phyloP scores from a whole-genome alignment of 2,797 vertebrate species.

The Diplodus puntazzo region DNA sequence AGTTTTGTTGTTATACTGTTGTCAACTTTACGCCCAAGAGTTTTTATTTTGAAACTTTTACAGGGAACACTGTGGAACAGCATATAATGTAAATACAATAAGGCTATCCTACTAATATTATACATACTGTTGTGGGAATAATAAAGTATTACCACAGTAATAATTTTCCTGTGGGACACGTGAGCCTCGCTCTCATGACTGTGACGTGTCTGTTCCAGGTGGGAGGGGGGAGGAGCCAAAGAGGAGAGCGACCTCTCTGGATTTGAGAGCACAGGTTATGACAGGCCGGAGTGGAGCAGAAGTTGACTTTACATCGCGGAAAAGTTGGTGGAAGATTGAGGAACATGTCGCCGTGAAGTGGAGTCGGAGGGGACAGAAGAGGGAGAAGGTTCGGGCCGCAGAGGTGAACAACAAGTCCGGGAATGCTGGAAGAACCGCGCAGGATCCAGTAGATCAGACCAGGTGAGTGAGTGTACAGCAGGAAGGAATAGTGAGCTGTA shows the following conservation, averaged over 20 bases:
- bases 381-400: background rate
- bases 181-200: background rate
- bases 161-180: background rate
- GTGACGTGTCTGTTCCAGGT: constrained; percentile 57
- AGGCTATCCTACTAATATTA: no score
- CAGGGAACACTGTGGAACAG: no score
- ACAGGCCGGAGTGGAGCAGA: constrained; percentile 48
- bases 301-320: constrained; percentile 9
- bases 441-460: background rate
- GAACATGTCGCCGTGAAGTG: constrained; percentile 41
- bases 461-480: constrained; percentile 4
- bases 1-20: background rate
- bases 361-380: constrained; percentile 16
- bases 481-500: constrained; percentile 27
- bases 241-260: background rate
- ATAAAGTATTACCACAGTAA: no score
- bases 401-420: constrained; percentile 41
- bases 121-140: background rate
- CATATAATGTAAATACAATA: no score
- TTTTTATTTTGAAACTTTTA: no score
- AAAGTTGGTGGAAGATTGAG: constrained; percentile 25
- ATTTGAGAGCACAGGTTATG: constrained; percentile 46
- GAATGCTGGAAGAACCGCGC: background rate
- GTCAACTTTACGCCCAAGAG: background rate
- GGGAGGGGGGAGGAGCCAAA: constrained; percentile 50